A percentile compares a stretch with the other conserved stretches of the same genome.
Conservation (phyloP, 2,113 vertebrate species). For the Brachionichthys hirsutus region DNA sequence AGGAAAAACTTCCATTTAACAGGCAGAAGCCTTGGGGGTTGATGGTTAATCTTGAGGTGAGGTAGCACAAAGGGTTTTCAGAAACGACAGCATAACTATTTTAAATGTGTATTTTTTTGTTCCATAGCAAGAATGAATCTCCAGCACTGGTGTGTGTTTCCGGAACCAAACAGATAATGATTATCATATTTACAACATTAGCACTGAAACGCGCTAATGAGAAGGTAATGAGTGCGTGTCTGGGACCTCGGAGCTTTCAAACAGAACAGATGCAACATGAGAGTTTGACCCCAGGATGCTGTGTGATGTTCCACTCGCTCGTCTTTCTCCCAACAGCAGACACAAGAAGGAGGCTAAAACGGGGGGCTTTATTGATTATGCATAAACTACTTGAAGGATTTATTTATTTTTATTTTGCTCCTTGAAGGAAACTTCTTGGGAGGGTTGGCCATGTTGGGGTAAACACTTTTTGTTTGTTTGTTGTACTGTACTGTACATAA, state of each 20-base stretch:
- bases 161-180: constrained; percentile 37
- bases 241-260: constrained; percentile 8
- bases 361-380: too few relatives aligned
- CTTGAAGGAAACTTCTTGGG: too few relatives aligned
- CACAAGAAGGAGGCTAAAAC: too few relatives aligned
- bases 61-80: constrained; percentile 35
- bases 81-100: constrained; percentile 49
- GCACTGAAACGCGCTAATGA: constrained; percentile 60
- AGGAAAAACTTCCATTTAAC: too few relatives aligned
- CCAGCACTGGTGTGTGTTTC: constrained; percentile 19
- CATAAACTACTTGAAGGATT: too few relatives aligned
- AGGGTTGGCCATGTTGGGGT: too few relatives aligned
- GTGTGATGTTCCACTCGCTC: too few relatives aligned
- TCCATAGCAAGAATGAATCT: constrained; percentile 49
- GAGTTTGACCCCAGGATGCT: not conserved
- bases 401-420: too few relatives aligned
- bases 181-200: constrained; percentile 59
- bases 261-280: not conserved
- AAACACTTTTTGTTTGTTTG: too few relatives aligned
- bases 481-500: too few relatives aligned
- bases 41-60: constrained; percentile 24
- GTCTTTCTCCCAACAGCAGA: not conserved
- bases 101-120: constrained; percentile 62
- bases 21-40: too few relatives aligned
- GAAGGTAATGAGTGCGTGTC: constrained; percentile 55